Evolutionary conservation across 2,113 vertebrate species (phyloP), one percentile per base, ranked within the genome.

Genomic region (Canis aureus): DNA sequence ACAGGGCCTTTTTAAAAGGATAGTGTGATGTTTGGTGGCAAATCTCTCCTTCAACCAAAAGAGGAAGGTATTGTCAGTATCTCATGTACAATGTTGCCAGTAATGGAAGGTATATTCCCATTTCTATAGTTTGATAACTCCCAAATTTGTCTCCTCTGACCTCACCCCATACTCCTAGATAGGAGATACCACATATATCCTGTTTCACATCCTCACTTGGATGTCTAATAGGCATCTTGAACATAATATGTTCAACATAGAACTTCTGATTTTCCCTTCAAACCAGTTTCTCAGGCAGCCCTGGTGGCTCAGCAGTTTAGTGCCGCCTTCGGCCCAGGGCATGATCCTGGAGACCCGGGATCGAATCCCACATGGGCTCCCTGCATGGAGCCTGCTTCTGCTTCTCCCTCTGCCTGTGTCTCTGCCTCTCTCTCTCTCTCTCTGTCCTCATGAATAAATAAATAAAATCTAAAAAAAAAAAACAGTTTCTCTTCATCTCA

Each of bases 151-250:
- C 43, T 93, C 20, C 38, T 57, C 16, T 38, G 19, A 78, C 22
- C 35, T 96, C 67, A 85, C 38, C 22, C n/a, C 38, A 38, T 38
- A 38, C 38, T 38, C 38, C 38, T 38, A 38, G 38, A 38, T 78
- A 87, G 86, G 80, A 59, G 59, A 85, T 8, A 88, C 92, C 49
- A 82, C 49, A 49, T 85, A 17, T 66, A 76, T 43, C 64, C 49
- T 60, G 49, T 89, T 89, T 82, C 62, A 85, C 38, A 93, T 95
- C 49, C 90, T 88, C 35, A 87, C 53, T 71, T 94, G 59, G 19
- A 69, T 96, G 59, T 91, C 71, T 55, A 85, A 53, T 82, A 92
- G 55, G 35, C 59, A 97, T 89, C 66, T 92, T 27, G 95, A 89
- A 78, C 38, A 7, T 78, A 87, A 16, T 67, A 23, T 84, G 32